These are phyloP conservation scores for Brachylomia viminalis DNA, from an alignment of 2,888 invertebrate genomes.

Conservation along the genomic window DNA sequence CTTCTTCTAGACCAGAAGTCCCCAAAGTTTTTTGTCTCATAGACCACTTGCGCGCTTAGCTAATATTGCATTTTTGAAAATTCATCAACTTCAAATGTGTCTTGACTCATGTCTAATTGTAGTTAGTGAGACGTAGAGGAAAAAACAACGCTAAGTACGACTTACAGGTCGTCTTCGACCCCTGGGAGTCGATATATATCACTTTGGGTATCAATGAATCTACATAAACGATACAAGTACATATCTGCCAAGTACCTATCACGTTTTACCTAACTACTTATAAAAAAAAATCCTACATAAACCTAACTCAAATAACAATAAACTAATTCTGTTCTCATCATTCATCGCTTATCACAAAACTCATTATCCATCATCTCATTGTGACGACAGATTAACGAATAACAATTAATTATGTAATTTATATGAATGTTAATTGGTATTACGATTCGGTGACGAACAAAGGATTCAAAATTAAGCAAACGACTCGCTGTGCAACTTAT, in stretches of 20 bases:
- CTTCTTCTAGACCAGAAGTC: too few species aligned
- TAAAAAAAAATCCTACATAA: neutral
- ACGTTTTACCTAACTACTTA: neutral
- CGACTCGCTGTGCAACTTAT: constrained; percentile 37
- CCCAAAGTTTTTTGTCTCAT: too few species aligned
- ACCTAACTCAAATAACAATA: neutral
- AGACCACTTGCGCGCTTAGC: too few species aligned
- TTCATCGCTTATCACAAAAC: neutral
- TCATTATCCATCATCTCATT: constrained; percentile 14
- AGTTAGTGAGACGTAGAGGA: too few species aligned
- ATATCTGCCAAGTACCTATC: too few species aligned
- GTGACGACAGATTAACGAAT: constrained; percentile 29
- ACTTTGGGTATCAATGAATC: too few species aligned
- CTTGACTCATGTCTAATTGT: too few species aligned
- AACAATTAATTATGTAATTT: constrained; percentile 41
- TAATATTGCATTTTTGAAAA: too few species aligned
- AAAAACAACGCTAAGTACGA: too few species aligned
- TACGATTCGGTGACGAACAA: constrained; percentile 48
- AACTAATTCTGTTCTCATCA: neutral
- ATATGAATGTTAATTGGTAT: constrained; percentile 53
- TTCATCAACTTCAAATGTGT: too few species aligned
- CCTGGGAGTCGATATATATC: too few species aligned
- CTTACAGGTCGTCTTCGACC: too few species aligned
- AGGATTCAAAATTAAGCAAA: constrained; percentile 43
- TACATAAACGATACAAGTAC: neutral